A percentile compares a stretch with the other conserved stretches of the same genome.
These are phyloP conservation scores for Myrmecobius fasciatus DNA, from an alignment of 2,113 vertebrate genomes.

Conservation along the genomic window DNA sequence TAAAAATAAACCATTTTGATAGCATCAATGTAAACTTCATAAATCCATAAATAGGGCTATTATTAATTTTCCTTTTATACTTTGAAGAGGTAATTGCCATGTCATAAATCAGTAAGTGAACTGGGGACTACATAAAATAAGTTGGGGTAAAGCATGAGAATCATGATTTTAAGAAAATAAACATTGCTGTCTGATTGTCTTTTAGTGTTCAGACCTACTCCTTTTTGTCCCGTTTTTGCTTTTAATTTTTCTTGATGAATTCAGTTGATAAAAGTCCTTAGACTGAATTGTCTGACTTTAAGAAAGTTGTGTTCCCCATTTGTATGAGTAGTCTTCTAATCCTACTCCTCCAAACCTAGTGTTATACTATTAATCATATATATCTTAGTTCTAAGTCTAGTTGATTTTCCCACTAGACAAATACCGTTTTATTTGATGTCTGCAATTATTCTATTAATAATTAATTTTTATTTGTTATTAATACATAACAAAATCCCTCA, in stretches of 20 bases:
- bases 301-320: neutral
- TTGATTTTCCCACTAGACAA: neutral
- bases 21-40: slow-evolving; percentile 18
- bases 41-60: slow-evolving; percentile 51
- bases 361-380: neutral
- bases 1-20: slow-evolving; percentile 65
- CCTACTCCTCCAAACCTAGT: neutral
- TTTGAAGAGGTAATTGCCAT: slow-evolving; percentile 47
- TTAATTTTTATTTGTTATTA: neutral
- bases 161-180: neutral
- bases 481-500: neutral
- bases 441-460: neutral
- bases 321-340: neutral
- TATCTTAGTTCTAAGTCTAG: neutral
- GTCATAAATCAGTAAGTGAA: neutral
- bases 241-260: slow-evolving; percentile 13
- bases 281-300: neutral
- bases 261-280: slow-evolving; percentile 20
- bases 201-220: neutral
- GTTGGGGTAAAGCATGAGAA: neutral
- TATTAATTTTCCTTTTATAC: slow-evolving; percentile 43
- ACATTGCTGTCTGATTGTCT: neutral
- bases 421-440: neutral
- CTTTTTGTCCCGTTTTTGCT: neutral
- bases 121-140: neutral